Evolutionary conservation across 1,140 invertebrate species (phyloP).

Genomic region (Drosophila pectinifera): DNA sequence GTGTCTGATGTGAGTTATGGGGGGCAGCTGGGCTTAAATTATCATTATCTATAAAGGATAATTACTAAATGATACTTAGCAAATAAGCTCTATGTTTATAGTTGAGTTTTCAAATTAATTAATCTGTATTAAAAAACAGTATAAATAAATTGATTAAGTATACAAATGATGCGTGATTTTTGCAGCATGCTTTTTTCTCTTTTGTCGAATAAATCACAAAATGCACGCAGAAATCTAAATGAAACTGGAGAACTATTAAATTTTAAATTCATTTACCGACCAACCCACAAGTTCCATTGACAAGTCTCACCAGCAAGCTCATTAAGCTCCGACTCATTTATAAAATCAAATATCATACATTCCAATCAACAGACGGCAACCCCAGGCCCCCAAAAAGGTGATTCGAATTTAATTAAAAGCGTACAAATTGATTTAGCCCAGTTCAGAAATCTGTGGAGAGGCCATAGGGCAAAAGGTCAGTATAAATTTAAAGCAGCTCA

Average conservation of each 20-base stretch:
- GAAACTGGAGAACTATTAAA: not conserved
- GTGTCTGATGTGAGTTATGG: constrained; percentile 12
- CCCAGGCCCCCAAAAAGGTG: constrained; percentile 37
- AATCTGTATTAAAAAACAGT: not conserved
- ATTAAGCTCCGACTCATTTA: constrained; percentile 33
- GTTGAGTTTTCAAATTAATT: not conserved
- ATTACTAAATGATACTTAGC: not conserved
- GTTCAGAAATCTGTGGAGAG: constrained; percentile 29
- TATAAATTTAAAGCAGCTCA: constrained; percentile 49
- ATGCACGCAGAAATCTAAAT: not conserved
- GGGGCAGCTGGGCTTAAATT: no score
- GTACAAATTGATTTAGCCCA: constrained; percentile 74
- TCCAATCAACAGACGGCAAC: constrained; percentile 18
- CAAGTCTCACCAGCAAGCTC: not conserved
- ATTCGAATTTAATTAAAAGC: constrained; percentile 84
- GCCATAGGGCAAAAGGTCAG: constrained; percentile 43
- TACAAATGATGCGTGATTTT: not conserved
- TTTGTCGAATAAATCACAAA: no score
- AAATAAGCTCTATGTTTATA: no score
- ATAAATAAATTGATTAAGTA: not conserved
- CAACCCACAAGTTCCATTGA: constrained; percentile 1
- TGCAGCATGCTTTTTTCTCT: not conserved
- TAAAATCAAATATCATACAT: constrained; percentile 49
- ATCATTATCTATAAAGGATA: no score
- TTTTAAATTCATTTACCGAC: constrained; percentile 11